Percentiles rank a stretch among this genome's conserved stretches.
phyloP scores from a whole-genome alignment of 2,888 invertebrate species.

The Eupithecia vulgata region DNA sequence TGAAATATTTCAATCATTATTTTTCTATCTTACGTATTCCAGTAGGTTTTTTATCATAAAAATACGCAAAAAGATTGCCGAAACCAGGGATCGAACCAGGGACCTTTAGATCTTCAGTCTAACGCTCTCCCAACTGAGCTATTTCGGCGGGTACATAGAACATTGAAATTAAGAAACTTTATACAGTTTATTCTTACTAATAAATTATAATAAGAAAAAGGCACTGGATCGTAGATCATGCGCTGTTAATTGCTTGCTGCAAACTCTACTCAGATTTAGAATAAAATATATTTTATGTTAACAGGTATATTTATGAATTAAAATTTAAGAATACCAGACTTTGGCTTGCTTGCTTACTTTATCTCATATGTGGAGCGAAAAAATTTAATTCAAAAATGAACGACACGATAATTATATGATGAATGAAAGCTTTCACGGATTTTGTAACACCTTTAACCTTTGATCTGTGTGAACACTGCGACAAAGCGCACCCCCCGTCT shows the following conservation, averaged over 20 bases:
- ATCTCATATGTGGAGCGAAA: too few species aligned
- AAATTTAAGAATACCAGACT: too few species aligned
- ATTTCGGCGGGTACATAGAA: constrained; percentile 75
- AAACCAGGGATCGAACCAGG: constrained; percentile 89
- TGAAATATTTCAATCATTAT: background rate
- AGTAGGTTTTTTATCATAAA: background rate
- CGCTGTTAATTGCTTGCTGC: background rate
- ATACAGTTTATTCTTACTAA: background rate
- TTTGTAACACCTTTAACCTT: too few species aligned
- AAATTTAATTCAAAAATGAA: too few species aligned
- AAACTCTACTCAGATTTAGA: too few species aligned
- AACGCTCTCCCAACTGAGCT: constrained; percentile 87
- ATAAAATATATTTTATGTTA: too few species aligned
- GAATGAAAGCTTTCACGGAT: too few species aligned
- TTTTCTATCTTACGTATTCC: background rate
- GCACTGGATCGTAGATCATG: background rate
- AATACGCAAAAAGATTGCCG: constrained; percentile 73
- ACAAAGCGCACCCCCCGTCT: too few species aligned
- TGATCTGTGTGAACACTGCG: too few species aligned
- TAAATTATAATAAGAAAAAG: background rate
- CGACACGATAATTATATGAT: too few species aligned
- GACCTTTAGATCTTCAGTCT: constrained; percentile 84
- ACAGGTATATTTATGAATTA: too few species aligned
- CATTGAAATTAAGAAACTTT: constrained; percentile 43
- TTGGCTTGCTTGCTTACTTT: too few species aligned